Evolutionary conservation across 2,797 vertebrate species (phyloP).

Genomic region (Melanotaenia pygmaea): DNA sequence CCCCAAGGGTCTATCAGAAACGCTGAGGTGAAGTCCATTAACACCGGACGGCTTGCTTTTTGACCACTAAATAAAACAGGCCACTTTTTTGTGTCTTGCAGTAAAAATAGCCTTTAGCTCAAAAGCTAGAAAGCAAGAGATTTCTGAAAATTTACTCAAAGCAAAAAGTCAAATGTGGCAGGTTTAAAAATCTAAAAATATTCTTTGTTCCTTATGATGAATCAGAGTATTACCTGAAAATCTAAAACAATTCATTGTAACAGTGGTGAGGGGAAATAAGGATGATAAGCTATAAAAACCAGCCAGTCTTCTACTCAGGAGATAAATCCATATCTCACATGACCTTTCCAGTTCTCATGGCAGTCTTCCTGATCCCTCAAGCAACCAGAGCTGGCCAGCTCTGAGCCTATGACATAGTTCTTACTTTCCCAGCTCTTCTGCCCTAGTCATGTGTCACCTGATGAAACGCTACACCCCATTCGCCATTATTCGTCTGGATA

Average conservation of each 20-base stretch:
- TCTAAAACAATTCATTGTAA: slow-evolving; percentile 17
- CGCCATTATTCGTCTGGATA: slow-evolving; percentile 80
- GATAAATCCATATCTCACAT: slow-evolving; percentile 71
- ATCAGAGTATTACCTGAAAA: background rate
- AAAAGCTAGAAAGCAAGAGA: slow-evolving; percentile 15
- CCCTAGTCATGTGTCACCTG: slow-evolving; percentile 75
- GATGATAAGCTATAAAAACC: slow-evolving; percentile 32
- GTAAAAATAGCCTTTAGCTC: slow-evolving; percentile 64
- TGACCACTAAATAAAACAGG: slow-evolving; percentile 79
- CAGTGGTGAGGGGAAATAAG: slow-evolving; percentile 10
- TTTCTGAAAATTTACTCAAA: slow-evolving; percentile 22
- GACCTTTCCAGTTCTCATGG: slow-evolving; percentile 64
- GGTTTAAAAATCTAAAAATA: slow-evolving; percentile 7
- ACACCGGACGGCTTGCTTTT: slow-evolving; percentile 76
- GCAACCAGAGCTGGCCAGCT: slow-evolving; percentile 65
- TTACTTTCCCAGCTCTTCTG: slow-evolving; percentile 78
- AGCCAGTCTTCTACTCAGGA: slow-evolving; percentile 10
- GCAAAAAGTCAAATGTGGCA: slow-evolving; percentile 29
- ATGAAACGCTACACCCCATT: slow-evolving; percentile 77
- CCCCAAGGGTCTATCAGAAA: slow-evolving; percentile 67
- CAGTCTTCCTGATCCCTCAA: slow-evolving; percentile 60
- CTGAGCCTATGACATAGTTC: slow-evolving; percentile 71
- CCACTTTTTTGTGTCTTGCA: slow-evolving; percentile 49
- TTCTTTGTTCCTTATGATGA: background rate
- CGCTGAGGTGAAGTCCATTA: slow-evolving; percentile 80